phyloP scores from a whole-genome alignment of 2,113 vertebrate species.

The Diadophis punctatus region DNA sequence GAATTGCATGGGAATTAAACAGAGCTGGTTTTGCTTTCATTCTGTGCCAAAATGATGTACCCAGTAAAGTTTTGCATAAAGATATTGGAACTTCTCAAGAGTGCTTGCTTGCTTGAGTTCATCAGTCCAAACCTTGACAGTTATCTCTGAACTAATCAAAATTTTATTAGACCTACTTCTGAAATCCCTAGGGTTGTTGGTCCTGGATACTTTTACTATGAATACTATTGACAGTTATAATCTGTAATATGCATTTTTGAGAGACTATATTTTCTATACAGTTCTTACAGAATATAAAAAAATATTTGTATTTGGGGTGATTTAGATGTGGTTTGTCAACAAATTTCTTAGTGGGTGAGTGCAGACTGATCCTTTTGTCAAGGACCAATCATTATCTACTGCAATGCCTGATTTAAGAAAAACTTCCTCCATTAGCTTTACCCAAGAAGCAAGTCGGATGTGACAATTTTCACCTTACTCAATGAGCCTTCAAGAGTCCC shows the following conservation, averaged over 20 bases:
- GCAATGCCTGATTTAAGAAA: neutral
- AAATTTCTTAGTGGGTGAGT: neutral
- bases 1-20: no score
- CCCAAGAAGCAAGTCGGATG: neutral
- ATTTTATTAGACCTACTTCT: neutral
- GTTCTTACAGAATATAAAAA: neutral
- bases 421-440: neutral
- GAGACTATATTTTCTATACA: neutral
- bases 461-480: neutral
- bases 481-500: neutral
- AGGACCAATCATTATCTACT: neutral
- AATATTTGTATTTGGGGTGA: neutral
- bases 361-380: neutral
- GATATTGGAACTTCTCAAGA: no score
- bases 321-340: neutral
- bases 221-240: neutral
- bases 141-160: neutral
- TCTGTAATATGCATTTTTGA: neutral
- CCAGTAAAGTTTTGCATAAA: no score
- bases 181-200: neutral
- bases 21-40: no score
- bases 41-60: no score
- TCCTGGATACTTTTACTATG: neutral
- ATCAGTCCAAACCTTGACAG: no score
- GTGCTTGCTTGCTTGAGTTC: no score